Conservation (phyloP, 2,797 vertebrate species). For the Graptemys geographica region DNA sequence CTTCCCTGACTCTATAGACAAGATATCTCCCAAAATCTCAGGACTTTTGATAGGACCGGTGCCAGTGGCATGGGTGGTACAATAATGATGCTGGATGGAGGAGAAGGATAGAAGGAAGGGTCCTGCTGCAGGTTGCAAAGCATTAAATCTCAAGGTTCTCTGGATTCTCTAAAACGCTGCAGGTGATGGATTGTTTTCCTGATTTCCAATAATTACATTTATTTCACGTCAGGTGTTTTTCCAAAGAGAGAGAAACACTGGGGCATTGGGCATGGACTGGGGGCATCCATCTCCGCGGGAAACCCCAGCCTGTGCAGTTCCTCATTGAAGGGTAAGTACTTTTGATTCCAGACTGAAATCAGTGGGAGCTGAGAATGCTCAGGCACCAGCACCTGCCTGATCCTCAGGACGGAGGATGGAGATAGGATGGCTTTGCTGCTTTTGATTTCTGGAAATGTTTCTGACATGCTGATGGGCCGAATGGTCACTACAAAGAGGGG, state of each 20-base stretch:
- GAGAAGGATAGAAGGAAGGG: not conserved
- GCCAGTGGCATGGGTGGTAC: fast-evolving
- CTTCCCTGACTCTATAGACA: not conserved
- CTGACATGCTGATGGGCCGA: not conserved
- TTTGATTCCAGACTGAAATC: not conserved
- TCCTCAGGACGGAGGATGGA: not conserved
- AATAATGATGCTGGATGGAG: not conserved
- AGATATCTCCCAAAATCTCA: not conserved
- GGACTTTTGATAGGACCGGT: not conserved
- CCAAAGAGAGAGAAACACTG: not conserved
- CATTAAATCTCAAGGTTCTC: not conserved
- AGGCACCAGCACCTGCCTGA: not conserved
- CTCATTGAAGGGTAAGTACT: not conserved
- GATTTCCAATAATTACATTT: not conserved
- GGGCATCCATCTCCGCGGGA: not conserved
- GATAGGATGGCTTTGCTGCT: not conserved
- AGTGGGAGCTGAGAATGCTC: not conserved
- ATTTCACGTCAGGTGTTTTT: not conserved
- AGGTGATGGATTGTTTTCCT: not conserved
- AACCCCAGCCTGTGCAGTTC: not conserved
- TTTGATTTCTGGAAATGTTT: not conserved
- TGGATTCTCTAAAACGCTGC: not conserved
- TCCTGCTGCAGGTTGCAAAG: not conserved
- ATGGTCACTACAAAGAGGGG: not conserved
- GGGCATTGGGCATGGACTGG: not conserved